These are phyloP conservation scores for Lepilemur ruficaudatus DNA, from an alignment of 2,797 vertebrate species.

Conservation along the genomic window DNA sequence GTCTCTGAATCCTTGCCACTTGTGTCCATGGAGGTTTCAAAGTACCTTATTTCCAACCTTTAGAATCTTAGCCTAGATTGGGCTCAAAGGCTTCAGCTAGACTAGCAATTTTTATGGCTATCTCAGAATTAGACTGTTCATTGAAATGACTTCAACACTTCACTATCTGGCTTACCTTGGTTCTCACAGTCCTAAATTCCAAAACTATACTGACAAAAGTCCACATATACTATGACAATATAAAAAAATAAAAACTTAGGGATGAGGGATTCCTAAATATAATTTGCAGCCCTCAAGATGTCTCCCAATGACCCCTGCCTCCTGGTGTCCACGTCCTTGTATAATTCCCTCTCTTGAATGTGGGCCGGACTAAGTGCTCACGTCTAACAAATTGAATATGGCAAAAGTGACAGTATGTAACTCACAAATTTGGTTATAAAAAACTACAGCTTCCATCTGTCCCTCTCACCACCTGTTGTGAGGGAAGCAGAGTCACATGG, in stretches of 20 bases:
- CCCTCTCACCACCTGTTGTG: not conserved
- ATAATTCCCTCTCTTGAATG: not conserved
- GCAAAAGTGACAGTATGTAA: not conserved
- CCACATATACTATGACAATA: not conserved
- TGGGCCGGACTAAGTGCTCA: not conserved
- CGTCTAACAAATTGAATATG: not conserved
- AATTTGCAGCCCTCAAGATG: not conserved
- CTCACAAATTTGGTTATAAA: not conserved
- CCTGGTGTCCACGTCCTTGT: too few species aligned
- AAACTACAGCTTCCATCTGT: not conserved
- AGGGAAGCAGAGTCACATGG: not conserved
- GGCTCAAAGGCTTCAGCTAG: not conserved
- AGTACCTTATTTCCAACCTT: not conserved
- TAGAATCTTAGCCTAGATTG: not conserved
- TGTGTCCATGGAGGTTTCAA: not conserved
- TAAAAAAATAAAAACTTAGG: not conserved
- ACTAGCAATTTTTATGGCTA: not conserved
- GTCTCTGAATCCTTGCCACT: not conserved
- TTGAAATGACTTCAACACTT: not conserved
- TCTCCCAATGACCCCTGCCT: not conserved
- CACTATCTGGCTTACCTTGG: not conserved
- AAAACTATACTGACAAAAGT: not conserved
- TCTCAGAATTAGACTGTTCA: not conserved
- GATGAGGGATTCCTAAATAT: not conserved
- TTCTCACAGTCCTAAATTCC: not conserved